Base-by-base conservation (phyloP, 1,140 invertebrate genomes). In the Cydia fagiglandana region DNA sequence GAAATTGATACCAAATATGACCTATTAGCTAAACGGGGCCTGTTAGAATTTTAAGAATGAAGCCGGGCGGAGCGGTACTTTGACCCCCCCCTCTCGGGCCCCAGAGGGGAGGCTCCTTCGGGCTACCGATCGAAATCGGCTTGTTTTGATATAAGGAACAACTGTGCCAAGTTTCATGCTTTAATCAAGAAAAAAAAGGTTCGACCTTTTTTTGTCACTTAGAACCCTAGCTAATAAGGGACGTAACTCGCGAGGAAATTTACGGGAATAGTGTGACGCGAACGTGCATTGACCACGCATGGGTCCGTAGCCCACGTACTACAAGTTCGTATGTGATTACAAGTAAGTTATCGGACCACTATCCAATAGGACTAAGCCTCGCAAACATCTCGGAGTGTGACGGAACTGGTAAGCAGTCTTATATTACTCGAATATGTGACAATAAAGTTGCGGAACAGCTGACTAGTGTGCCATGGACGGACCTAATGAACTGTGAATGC, bases 211-310 rank as follows among this genome's bases (percentile, higher is more conserved):
- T n/a, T n/a, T n/a, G n/a, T n/a, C n/a, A n/a, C n/a, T n/a, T n/a
- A n/a, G n/a, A n/a, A n/a, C n/a, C n/a, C n/a, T n/a, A n/a, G n/a
- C n/a, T n/a, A n/a, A n/a, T n/a, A 10, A 61, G 13, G n/a, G 53
- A 61, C 20, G 20, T 17, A n/a, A 61, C 53, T 4, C 15, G 53
- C n/a, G 53, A 61, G 53, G 77, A 56, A 41, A 79, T 84, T 47
- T 66, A 50, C 30, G 73, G 70, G 41, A 79, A 73, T 15, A 76
- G 74, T 28, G 38, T 20, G 2, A 73, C 73, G 30, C 64, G 45
- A 38, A 75, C 82, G n/a, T 82, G 80, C 45, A 64, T 84, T 13
- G 80, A 83, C 64, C 83, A 85, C 53, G 24, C 79, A 5, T 83
- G 80, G 79, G 75, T 83, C 77, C 79, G 82, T 74, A 76, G 73